Conservation (phyloP, 1,140 invertebrate genomes). For the Drosophila tropicalis region DNA sequence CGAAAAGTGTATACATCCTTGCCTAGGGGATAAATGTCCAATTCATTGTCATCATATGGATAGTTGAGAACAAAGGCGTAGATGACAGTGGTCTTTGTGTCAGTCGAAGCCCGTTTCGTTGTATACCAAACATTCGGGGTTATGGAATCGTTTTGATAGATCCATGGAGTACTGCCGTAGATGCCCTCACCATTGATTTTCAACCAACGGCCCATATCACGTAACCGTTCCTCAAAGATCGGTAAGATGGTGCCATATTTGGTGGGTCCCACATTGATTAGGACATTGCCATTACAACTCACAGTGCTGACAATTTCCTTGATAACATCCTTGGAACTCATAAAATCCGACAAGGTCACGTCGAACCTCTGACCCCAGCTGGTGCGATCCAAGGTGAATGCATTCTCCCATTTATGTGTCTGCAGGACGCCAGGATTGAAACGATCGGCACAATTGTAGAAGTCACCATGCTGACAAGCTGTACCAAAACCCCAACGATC, state of each 20-base stretch:
- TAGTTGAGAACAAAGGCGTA: slow-evolving; percentile 79
- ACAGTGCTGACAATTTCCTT: slow-evolving; percentile 90
- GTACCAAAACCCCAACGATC: slow-evolving; percentile 91
- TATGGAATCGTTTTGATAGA: slow-evolving; percentile 91
- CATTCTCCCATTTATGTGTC: slow-evolving; percentile 95
- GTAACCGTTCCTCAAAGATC: slow-evolving; percentile 95
- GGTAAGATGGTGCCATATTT: slow-evolving; percentile 93
- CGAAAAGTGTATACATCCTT: slow-evolving; percentile 41
- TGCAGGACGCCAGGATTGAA: slow-evolving; percentile 93
- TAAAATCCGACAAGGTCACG: slow-evolving; percentile 88
- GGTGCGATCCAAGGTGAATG: slow-evolving; percentile 94
- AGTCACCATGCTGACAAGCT: slow-evolving; percentile 94
- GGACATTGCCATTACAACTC: slow-evolving; percentile 94
- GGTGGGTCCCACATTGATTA: slow-evolving; percentile 96
- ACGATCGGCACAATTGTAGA: slow-evolving; percentile 92
- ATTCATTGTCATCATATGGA: slow-evolving; percentile 75
- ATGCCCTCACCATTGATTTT: slow-evolving; percentile 94
- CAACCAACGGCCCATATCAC: slow-evolving; percentile 89
- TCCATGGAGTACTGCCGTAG: slow-evolving; percentile 91
- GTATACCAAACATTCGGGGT: slow-evolving; percentile 92
- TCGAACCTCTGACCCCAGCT: slow-evolving; percentile 96
- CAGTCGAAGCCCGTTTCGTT: slow-evolving; percentile 41
- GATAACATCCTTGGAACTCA: slow-evolving; percentile 90
- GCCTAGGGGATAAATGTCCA: slow-evolving; percentile 72
- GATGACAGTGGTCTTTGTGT: slow-evolving; percentile 39